A percentile compares a stretch with the other conserved stretches of the same genome.
Evolutionary conservation across 2,888 invertebrate species (phyloP).

Genomic region (Torymus aiolomorphi): DNA sequence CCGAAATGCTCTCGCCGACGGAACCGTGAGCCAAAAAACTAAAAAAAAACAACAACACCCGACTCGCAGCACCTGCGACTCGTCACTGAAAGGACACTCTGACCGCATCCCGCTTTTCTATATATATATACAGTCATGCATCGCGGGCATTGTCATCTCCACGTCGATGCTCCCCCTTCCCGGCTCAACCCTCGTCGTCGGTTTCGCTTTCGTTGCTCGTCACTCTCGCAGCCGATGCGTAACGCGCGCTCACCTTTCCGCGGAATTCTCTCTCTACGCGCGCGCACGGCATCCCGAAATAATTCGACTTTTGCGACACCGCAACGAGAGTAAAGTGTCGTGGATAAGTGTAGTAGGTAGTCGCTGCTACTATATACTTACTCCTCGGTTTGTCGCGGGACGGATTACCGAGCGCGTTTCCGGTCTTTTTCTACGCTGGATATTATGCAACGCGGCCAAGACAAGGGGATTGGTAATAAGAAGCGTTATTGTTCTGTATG

Average conservation of each 20-base stretch:
- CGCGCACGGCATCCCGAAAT: constrained; percentile 51
- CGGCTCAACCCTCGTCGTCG: constrained; percentile 37
- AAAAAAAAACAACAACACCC: too few relatives aligned
- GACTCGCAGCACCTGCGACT: neutral
- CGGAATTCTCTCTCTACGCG: neutral
- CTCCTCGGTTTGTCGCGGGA: neutral
- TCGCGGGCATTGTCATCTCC: constrained; percentile 37
- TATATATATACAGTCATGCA: constrained; percentile 51
- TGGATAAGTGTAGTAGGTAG: neutral
- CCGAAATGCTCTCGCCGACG: too few relatives aligned
- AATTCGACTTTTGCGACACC: constrained; percentile 55
- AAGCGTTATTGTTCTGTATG: too few relatives aligned
- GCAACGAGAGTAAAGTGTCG: neutral
- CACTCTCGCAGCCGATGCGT: constrained; percentile 67
- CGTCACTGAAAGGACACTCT: constrained; percentile 5
- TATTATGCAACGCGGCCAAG: neutral
- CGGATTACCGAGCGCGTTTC: constrained; percentile 12
- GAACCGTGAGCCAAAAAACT: too few relatives aligned
- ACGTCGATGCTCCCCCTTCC: constrained; percentile 35
- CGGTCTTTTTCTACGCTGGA: constrained; percentile 27
- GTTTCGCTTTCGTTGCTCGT: constrained; percentile 74
- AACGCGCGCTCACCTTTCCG: constrained; percentile 58
- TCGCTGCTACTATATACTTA: neutral
- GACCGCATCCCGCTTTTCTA: neutral
- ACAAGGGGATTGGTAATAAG: too few relatives aligned